Percentiles rank a stretch among this genome's conserved stretches.
Evolutionary conservation across 2,797 vertebrate genomes (phyloP).

Genomic region (Pagetopsis macropterus): DNA sequence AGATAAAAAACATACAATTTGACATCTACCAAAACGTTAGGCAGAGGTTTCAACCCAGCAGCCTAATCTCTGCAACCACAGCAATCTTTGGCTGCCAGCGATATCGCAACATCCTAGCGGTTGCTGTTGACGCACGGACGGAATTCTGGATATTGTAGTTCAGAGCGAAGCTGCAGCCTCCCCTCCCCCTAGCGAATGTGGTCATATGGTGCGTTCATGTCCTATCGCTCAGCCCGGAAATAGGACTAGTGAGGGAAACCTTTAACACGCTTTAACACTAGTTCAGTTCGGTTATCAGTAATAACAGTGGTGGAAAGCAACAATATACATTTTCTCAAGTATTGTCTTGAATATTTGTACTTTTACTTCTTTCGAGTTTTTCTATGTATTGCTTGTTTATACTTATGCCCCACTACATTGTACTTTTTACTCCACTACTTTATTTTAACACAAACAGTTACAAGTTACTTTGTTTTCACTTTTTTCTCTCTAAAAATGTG

Average conservation of each 20-base stretch:
- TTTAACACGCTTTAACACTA: neutral
- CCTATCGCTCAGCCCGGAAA: no score
- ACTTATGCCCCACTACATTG: no score
- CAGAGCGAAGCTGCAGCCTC: slow-evolving; percentile 21
- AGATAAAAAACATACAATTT: slow-evolving; percentile 23
- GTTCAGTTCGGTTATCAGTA: neutral
- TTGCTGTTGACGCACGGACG: slow-evolving; percentile 64
- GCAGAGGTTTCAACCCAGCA: slow-evolving; percentile 51
- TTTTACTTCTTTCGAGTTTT: no score
- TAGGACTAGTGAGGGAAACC: rapidly evolving
- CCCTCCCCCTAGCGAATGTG: slow-evolving; percentile 9
- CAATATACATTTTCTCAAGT: no score
- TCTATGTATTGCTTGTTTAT: no score
- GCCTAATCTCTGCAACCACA: slow-evolving; percentile 74
- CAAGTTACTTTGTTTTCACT: no score
- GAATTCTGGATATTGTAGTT: slow-evolving; percentile 75
- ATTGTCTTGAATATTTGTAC: neutral
- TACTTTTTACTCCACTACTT: no score
- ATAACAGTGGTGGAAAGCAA: no score
- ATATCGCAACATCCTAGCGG: slow-evolving; percentile 80
- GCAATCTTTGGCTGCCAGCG: slow-evolving; percentile 75
- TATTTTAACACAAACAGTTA: no score
- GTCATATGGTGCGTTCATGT: slow-evolving; percentile 42
- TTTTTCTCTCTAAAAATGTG: no score
- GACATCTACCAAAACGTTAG: slow-evolving; percentile 52